These are phyloP conservation scores for Lithobates sylvaticus DNA, from an alignment of 2,797 vertebrate genomes.

Conservation along the genomic window DNA sequence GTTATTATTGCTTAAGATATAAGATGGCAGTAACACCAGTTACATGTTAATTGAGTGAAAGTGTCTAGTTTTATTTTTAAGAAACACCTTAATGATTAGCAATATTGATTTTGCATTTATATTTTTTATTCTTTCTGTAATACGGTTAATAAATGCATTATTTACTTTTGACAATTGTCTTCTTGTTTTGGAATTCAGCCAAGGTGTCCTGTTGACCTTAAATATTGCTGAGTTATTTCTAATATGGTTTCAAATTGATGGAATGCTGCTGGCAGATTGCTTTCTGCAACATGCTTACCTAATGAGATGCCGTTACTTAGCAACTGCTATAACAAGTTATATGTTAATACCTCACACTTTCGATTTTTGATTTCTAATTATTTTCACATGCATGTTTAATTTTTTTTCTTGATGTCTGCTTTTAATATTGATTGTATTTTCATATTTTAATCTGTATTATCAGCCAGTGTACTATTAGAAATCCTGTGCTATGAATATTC, in stretches of 20 bases:
- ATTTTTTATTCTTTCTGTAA: no score
- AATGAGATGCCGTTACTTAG: conserved; percentile 43
- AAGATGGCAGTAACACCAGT: no score
- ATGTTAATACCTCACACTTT: conserved; percentile 2
- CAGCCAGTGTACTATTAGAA: no score
- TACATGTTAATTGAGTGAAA: no score
- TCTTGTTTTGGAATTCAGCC: conserved; percentile 12
- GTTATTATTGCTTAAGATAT: no score
- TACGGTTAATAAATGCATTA: not conserved
- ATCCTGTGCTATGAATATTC: no score
- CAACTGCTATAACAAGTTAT: conserved; percentile 12
- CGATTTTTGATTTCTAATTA: conserved; percentile 20
- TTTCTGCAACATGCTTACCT: conserved; percentile 19
- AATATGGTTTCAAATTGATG: conserved; percentile 21
- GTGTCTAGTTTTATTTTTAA: no score
- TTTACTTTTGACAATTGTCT: conserved; percentile 1
- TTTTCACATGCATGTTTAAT: conserved; percentile 6
- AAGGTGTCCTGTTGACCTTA: conserved; percentile 13
- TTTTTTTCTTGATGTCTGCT: not conserved
- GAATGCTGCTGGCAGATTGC: conserved; percentile 20
- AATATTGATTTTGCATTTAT: no score
- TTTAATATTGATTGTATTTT: not conserved
- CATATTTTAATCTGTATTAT: conserved; percentile 3
- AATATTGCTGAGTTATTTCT: conserved; percentile 21
- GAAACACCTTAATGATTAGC: no score